These are phyloP conservation scores for Yponomeuta malinellus DNA, from an alignment of 2,888 invertebrate genomes.

Conservation along the genomic window DNA sequence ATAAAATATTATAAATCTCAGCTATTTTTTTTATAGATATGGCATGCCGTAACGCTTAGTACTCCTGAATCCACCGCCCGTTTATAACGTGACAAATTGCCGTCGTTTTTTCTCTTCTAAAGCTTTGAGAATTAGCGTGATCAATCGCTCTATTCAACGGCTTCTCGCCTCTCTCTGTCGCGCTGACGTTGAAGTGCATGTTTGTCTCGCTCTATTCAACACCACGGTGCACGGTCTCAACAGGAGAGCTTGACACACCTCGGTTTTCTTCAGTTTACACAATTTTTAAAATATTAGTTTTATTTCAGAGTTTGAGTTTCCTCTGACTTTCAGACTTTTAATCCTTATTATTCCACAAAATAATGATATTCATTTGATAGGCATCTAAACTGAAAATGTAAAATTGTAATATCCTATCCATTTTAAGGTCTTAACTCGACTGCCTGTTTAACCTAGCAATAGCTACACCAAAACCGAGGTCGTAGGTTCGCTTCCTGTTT, in stretches of 20 bases:
- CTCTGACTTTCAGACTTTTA: not conserved
- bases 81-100: conserved; percentile 65
- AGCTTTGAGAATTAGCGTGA: conserved; percentile 66
- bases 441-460: too few relatives aligned
- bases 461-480: too few relatives aligned
- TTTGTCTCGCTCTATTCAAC: conserved; percentile 18
- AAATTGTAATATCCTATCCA: too few relatives aligned
- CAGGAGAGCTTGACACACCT: conserved; percentile 31
- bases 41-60: conserved; percentile 2
- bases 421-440: too few relatives aligned
- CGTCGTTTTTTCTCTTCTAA: conserved; percentile 54
- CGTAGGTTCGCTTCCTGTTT: too few relatives aligned
- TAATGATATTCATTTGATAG: too few relatives aligned
- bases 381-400: too few relatives aligned
- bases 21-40: not conserved
- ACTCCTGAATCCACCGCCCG: conserved; percentile 40
- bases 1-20: not conserved
- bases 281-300: not conserved
- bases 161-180: conserved; percentile 43
- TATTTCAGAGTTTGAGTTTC: not conserved
- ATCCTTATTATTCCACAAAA: too few relatives aligned
- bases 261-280: conserved; percentile 21
- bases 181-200: conserved; percentile 24
- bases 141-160: conserved; percentile 64
- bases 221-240: conserved; percentile 24